Conservation (phyloP, 2,113 vertebrate genomes). For the Nothobranchius furzeri region DNA sequence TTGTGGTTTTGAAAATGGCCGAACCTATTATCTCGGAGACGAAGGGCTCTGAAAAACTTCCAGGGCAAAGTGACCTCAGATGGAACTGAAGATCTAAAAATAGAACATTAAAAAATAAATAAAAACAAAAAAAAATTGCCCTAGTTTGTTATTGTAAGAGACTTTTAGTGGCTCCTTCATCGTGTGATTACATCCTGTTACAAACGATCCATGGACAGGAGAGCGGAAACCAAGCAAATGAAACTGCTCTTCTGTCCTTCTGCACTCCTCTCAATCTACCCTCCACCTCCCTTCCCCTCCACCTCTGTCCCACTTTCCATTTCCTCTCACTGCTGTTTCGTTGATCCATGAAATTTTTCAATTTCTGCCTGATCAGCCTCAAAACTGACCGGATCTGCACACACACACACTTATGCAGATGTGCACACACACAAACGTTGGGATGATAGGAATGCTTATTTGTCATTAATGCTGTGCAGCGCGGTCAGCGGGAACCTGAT, state of each 20-base stretch:
- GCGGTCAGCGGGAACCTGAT: constrained; percentile 8
- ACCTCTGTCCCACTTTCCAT: constrained; percentile 11
- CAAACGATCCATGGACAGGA: constrained; percentile 24
- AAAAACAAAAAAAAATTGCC: background rate
- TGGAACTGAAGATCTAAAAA: constrained; percentile 4
- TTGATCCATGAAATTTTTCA: constrained; percentile 42
- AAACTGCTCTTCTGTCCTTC: background rate
- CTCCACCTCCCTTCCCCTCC: background rate
- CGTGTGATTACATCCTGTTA: constrained; percentile 21
- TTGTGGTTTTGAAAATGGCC: no score
- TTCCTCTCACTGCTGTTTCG: constrained; percentile 15
- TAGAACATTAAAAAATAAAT: background rate
- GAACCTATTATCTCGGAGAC: background rate
- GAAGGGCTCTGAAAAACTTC: background rate
- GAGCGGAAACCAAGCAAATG: constrained; percentile 44
- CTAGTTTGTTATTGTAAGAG: constrained; percentile 10
- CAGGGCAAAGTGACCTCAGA: background rate
- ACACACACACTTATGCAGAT: constrained; percentile 5
- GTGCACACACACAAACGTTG: background rate
- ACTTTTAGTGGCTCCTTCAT: constrained; percentile 18
- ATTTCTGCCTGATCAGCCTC: constrained; percentile 68
- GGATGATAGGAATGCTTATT: constrained; percentile 28
- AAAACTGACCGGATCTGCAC: constrained; percentile 52
- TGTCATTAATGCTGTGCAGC: constrained; percentile 32
- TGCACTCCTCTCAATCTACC: background rate